Evolutionary conservation across 2,888 invertebrate genomes (phyloP), one percentile per base, ranked within the genome.

Genomic region (Nemapogon koenigi): DNA sequence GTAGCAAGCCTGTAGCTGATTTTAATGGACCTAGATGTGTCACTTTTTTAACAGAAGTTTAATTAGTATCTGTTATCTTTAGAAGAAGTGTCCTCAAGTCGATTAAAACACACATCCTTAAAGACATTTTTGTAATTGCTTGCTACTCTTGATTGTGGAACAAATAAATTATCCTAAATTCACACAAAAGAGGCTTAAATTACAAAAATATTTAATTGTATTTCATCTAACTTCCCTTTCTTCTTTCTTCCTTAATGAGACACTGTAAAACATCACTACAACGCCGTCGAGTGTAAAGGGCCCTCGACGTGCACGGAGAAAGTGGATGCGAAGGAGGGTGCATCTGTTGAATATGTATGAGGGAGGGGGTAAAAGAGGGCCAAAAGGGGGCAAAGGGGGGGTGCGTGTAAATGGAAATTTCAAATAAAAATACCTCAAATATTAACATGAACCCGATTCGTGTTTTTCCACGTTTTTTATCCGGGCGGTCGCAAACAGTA

Each of bases 311-410:
- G 52, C 55, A 52, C 47, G 65, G 71, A 67, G 72, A 75, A 73
- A 73, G 73, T 73, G 64, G 37, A 37, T 62, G 59, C 50, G 37
- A 44, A 38, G 65, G 65, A 72, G 80, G 82, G 81, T 82, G 83
- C 83, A 83, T 78, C 70, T 69, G 62, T 70, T 84, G 83, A 83
- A 83, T 84, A 84, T 84, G 83, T 80, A 84, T 83, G 81, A 83
- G 78, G 62, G 70, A 26, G 42, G 35, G 37, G 39, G 18, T 25
- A n/a, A 14, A 26, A 38, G 22, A 6, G 35, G 40, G 39, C 18
- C 40, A 42, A 40, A 43, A 41, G 43, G 47, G 43, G 41, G 37
- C 39, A 46, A 33, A 27, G 42, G 41, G 49, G 46, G 41, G 43
- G 35, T 39, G 33, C 47, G 70, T 76, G 76, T 76, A 76, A 78